Evolutionary conservation across 1,140 invertebrate genomes (phyloP), one percentile per base, ranked within the genome.

Genomic region (Heliconius congener): DNA sequence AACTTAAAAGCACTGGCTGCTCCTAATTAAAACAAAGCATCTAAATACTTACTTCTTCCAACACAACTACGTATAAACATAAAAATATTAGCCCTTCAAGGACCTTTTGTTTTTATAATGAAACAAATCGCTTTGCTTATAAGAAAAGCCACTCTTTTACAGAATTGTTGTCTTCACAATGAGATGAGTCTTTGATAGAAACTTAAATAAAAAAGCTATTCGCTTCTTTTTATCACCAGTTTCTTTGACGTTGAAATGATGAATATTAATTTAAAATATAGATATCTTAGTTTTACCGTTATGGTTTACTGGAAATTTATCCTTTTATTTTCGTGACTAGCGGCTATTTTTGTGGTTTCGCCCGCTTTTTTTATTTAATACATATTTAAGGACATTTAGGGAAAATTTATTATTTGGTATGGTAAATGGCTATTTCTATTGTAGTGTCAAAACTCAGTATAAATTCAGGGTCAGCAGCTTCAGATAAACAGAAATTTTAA

Each of bases 161-260:
- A 79, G 73, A 79, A 81, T 82, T 77, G 77, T 84, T 84, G 78
- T 83, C 78, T 82, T 76, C 77, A 81, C 73, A 81, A 82, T 79
- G 66, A 80, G 74, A 84, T 74, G 76, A 79, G 79, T 76, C 71
- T 72, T 72, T 72, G 71, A 42, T 72, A 72, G 71, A 72, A 72
- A 72, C 71, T 72, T 72, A 72, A 42, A 72, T 72, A 72, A 72
- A 71, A 39, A 72, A 30, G 71, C n/a, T 72, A 34, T 72, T 34
- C 37, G 71, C 34, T 8, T 72, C 71, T 72, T 72, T 72, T 72
- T 72, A 72, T 72, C 30, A 72, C 8, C 71, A 72, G 71, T 42
- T 72, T 39, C 71, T 72, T 72, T 72, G 71, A 72, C 37, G 71
- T 72, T 72, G 71, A 72, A 72, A 72, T 72, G 8, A 72, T 72